phyloP scores from a whole-genome alignment of 2,113 vertebrate species.

The Herpetotheres cachinnans region DNA sequence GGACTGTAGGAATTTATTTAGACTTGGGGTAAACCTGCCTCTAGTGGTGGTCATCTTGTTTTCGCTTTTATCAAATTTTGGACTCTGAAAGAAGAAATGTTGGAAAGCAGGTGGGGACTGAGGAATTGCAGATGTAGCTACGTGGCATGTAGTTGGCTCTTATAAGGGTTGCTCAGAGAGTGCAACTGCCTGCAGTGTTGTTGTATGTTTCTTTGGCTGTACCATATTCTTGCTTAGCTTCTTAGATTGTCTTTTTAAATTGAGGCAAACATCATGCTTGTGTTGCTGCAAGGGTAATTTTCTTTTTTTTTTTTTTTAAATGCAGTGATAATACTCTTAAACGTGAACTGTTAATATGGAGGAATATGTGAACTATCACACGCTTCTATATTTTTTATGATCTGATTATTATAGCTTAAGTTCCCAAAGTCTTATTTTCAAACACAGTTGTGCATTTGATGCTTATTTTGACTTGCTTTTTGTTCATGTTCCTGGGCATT shows the following conservation, averaged over 20 bases:
- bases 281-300: background rate
- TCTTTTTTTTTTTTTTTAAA: background rate
- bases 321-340: background rate
- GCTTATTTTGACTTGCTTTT: background rate
- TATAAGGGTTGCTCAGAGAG: accelerated
- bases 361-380: background rate
- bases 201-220: background rate
- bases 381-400: background rate
- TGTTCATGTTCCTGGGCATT: background rate
- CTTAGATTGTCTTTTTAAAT: background rate
- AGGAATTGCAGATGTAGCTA: background rate
- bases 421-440: background rate
- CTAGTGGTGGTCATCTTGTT: background rate
- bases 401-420: accelerated
- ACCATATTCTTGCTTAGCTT: background rate
- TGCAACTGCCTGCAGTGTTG: background rate
- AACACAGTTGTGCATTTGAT: background rate
- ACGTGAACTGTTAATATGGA: background rate
- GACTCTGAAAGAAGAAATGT: background rate
- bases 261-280: background rate
- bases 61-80: background rate
- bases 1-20: background rate
- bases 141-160: background rate
- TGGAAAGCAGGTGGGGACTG: background rate
- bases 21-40: background rate